phyloP scores from a whole-genome alignment of 2,113 vertebrate genomes.

The Scomber japonicus region DNA sequence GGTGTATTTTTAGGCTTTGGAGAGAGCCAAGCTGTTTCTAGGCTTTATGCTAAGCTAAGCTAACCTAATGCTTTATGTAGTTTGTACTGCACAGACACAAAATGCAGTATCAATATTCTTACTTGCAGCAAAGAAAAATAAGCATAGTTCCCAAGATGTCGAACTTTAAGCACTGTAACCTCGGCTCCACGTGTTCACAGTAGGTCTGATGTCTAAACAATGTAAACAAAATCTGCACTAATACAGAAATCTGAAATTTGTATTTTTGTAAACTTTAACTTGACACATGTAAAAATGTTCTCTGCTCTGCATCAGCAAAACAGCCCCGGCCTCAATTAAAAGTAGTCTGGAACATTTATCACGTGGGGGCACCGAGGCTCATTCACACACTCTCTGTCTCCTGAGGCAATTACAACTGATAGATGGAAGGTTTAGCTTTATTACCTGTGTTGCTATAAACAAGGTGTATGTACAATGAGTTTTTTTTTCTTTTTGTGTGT shows the following conservation, averaged over 20 bases:
- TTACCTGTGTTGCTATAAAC: constrained; percentile 71
- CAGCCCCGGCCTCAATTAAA: constrained; percentile 54
- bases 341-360: constrained; percentile 60
- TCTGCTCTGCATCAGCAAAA: constrained; percentile 28
- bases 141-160: too few relatives aligned
- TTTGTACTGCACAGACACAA: too few relatives aligned
- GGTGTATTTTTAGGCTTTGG: too few relatives aligned
- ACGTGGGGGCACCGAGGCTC: constrained; percentile 42
- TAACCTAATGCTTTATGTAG: too few relatives aligned
- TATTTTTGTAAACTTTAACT: background rate
- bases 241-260: background rate
- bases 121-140: too few relatives aligned
- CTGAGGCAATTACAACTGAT: constrained; percentile 63
- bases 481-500: constrained; percentile 48
- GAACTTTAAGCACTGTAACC: background rate
- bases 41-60: too few relatives aligned
- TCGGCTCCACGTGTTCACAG: background rate
- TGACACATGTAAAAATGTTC: constrained; percentile 20
- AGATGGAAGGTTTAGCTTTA: constrained; percentile 61
- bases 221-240: background rate
- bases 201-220: background rate
- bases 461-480: constrained; percentile 63
- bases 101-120: too few relatives aligned
- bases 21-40: too few relatives aligned
- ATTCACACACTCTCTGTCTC: constrained; percentile 55